A percentile compares a stretch with the other conserved stretches of the same genome.
phyloP scores from a whole-genome alignment of 2,113 vertebrate species.

The Bucco capensis region DNA sequence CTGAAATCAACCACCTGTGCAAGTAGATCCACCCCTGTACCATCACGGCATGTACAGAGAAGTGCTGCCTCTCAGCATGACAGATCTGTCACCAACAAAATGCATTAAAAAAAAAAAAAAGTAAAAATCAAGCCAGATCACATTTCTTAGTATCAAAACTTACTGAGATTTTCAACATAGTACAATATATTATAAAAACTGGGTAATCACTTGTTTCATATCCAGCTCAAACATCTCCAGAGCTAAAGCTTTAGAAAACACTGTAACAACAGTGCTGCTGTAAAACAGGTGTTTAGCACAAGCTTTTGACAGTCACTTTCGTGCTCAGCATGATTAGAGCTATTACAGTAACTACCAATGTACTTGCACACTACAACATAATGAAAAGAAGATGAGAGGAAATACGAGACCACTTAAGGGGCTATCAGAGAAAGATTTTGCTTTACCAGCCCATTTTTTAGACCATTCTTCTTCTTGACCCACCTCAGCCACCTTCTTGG shows the following conservation, averaged over 20 bases:
- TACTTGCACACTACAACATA: not conserved
- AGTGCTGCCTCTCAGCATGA: not conserved
- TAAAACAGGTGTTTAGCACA: not conserved
- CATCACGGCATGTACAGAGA: accelerated
- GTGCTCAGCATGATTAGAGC: not conserved
- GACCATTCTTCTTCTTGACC: not conserved
- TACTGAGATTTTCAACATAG: not conserved
- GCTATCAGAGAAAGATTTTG: not conserved
- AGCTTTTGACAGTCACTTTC: not conserved
- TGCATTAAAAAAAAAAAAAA: too few relatives aligned
- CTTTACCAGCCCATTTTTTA: not conserved
- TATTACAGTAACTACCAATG: not conserved
- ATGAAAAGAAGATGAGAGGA: not conserved
- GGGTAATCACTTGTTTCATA: not conserved
- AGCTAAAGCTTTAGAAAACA: not conserved
- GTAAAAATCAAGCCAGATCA: not conserved
- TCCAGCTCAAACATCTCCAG: not conserved
- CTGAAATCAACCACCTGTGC: not conserved
- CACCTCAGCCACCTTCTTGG: not conserved
- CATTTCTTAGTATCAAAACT: not conserved
- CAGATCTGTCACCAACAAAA: not conserved
- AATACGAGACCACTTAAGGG: not conserved
- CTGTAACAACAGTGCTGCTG: not conserved
- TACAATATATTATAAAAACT: not conserved
- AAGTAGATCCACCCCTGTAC: not conserved